Evolutionary conservation across 1,140 invertebrate genomes (phyloP).

Genomic region (Ericerus pela): DNA sequence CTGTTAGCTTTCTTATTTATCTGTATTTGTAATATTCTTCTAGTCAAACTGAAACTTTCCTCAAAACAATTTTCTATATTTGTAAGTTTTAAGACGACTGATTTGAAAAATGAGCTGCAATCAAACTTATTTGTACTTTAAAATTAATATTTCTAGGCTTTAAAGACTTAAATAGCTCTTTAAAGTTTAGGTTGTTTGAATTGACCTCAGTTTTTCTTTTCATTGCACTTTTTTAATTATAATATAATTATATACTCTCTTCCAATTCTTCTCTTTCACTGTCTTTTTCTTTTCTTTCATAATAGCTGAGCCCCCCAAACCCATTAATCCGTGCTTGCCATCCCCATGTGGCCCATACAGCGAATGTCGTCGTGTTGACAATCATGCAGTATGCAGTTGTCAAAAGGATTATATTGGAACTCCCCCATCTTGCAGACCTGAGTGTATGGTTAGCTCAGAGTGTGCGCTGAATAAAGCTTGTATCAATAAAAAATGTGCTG

Average conservation of each 20-base stretch:
- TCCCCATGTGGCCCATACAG: constrained; percentile 62
- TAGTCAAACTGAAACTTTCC: no score
- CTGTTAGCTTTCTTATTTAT: no score
- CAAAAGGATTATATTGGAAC: constrained; percentile 48
- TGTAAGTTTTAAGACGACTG: no score
- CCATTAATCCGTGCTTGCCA: constrained; percentile 47
- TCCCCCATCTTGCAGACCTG: constrained; percentile 57
- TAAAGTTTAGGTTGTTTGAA: no score
- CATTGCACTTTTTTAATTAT: no score
- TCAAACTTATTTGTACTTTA: no score
- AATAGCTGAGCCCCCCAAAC: constrained; percentile 26
- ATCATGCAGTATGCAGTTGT: constrained; percentile 59
- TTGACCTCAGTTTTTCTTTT: no score
- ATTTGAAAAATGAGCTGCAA: no score
- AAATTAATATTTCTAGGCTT: no score
- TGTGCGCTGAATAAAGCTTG: constrained; percentile 50
- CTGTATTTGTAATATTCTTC: no score
- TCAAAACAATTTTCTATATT: no score
- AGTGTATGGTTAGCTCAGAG: constrained; percentile 56
- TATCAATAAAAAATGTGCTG: constrained; percentile 49
- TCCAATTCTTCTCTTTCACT: constrained; percentile 15
- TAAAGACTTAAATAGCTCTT: no score
- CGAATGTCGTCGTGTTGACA: constrained; percentile 43
- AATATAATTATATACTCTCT: background rate
- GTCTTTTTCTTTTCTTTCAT: constrained; percentile 18